Conservation (phyloP, 2,888 invertebrate species). For the Drosophila testacea region DNA sequence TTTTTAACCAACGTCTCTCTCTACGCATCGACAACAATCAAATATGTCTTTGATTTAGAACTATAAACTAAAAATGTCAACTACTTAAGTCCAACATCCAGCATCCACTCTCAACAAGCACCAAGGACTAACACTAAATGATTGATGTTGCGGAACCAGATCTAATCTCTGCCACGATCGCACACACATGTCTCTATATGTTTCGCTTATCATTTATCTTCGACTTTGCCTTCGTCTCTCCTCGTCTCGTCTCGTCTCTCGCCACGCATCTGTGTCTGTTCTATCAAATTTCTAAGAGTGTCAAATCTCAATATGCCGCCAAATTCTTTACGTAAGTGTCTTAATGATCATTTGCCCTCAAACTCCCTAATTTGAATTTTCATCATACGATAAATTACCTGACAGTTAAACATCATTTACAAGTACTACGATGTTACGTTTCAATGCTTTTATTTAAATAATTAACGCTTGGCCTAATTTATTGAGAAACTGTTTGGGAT, state of each 20-base stretch:
- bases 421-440: not conserved
- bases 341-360: slow-evolving; percentile 12
- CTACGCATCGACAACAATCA: not conserved
- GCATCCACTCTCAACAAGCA: slow-evolving; percentile 16
- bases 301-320: slow-evolving; percentile 27
- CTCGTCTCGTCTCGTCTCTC: slow-evolving; percentile 30
- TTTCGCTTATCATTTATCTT: slow-evolving; percentile 46
- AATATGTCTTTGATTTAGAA: slow-evolving; percentile 2
- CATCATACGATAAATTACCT: not conserved
- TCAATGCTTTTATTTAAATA: not conserved
- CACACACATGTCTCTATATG: slow-evolving; percentile 9
- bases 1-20: slow-evolving; percentile 22
- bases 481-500: not conserved
- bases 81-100: slow-evolving; percentile 13
- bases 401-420: not conserved
- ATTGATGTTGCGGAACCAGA: slow-evolving; percentile 10
- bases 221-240: slow-evolving; percentile 36
- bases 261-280: slow-evolving; percentile 56
- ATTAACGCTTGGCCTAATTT: not conserved
- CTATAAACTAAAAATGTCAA: slow-evolving; percentile 12
- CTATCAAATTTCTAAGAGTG: slow-evolving; percentile 41
- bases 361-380: slow-evolving; percentile 1
- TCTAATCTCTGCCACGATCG: not conserved
- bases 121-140: slow-evolving; percentile 5
- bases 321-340: slow-evolving; percentile 47